Base-by-base conservation (phyloP, 2,113 vertebrate species). In the Odocoileus virginianus region DNA sequence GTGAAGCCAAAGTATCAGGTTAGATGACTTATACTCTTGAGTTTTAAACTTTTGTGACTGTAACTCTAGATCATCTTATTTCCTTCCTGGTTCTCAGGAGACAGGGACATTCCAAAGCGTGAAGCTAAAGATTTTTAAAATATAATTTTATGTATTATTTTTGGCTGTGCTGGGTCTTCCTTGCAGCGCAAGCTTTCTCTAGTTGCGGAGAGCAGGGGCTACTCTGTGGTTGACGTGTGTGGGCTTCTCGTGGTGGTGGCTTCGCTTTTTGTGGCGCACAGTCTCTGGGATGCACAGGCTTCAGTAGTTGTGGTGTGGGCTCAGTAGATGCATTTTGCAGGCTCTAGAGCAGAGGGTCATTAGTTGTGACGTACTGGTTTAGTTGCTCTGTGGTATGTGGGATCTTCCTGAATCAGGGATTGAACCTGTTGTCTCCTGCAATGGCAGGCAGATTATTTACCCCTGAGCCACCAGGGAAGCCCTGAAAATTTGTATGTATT, bases 211-310 rank as follows among this genome's bases (percentile, higher is more conserved):
- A 76, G 40, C 71, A 43, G 71, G 6, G 40, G 23, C 71, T 43
- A 4, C 5, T 7, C 71, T 76, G 3, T 27, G 27, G 71, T 4
- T 4, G 67, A 74, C 3, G 23, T 15, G 2, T 40, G 7, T 0
- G 0, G 71, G 23, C 71, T 76, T 43, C 40, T 76, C 12, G 2
- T 13, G 2, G 40, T 43, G 71, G 23, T 15, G 71, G 12, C 40
- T 76, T 76, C 71, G 27, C 2, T 76, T 27, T 25, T 43, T 27
- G 71, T 0, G 0, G 71, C 1, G 12, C 36, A 76, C 11, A 43
- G 71, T 11, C 10, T 76, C 12, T 27, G 11, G n/a, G 19, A 6
- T 40, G n/a, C 67, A 40, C 36, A 74, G n/a, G 67, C 21, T 74
- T 74, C 19, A 40, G 67, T 3, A 25, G n/a, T 0, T 71, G n/a